Percentiles rank a stretch among this genome's conserved stretches.
Evolutionary conservation across 2,797 vertebrate species (phyloP).

Genomic region (Pteropus rufus): DNA sequence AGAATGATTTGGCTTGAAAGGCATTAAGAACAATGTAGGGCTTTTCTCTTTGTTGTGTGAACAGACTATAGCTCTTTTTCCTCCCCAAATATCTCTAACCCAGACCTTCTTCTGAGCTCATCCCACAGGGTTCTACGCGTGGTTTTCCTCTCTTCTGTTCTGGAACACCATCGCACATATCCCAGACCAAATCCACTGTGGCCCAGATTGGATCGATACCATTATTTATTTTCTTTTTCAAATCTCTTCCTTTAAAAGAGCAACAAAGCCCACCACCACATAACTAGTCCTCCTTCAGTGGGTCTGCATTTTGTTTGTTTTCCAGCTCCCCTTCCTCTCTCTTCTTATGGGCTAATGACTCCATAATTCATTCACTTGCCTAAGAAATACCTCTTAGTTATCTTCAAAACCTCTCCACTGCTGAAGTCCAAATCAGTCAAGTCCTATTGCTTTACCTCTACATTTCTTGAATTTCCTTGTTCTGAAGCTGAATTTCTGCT

Average conservation of each 20-base stretch:
- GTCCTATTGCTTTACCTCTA: background rate
- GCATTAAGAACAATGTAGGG: background rate
- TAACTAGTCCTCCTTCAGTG: background rate
- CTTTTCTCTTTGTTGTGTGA: conserved; percentile 2
- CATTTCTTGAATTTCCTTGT: background rate
- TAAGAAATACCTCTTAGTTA: background rate
- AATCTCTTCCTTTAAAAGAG: background rate
- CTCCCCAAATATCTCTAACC: background rate
- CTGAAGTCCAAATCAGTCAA: background rate
- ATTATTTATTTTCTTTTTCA: background rate
- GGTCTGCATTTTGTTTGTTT: background rate
- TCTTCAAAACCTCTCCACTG: background rate
- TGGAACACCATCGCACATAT: background rate
- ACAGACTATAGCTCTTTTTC: background rate
- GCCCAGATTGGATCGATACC: background rate
- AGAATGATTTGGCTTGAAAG: conserved; percentile 25
- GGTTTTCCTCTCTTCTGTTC: background rate
- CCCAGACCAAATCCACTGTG: background rate
- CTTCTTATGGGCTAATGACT: background rate
- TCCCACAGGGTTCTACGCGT: background rate
- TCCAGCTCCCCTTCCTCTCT: too few species aligned
- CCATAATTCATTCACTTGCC: background rate
- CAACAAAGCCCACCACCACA: background rate
- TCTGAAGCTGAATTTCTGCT: conserved; percentile 17
- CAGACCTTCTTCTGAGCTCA: background rate